Evolutionary conservation across 2,888 invertebrate species (phyloP).

Genomic region (Apodemia hepburni): DNA sequence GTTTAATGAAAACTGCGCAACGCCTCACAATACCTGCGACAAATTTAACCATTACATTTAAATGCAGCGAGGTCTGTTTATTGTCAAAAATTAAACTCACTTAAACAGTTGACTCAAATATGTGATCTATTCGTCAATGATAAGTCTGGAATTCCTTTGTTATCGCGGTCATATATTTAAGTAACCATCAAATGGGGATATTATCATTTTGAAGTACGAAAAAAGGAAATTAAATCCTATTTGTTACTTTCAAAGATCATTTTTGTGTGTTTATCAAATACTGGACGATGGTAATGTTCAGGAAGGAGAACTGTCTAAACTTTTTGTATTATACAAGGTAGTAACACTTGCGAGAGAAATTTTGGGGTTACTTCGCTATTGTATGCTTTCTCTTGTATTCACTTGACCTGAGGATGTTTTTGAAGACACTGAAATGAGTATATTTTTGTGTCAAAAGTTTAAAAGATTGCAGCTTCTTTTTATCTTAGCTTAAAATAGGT

Average conservation of each 20-base stretch:
- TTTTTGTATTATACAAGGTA: slow-evolving; percentile 39
- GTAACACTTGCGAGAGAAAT: slow-evolving; percentile 29
- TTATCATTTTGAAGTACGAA: slow-evolving; percentile 38
- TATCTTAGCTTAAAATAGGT: too few species aligned
- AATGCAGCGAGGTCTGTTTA: slow-evolving; percentile 54
- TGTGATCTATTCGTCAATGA: background rate
- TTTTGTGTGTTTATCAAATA: slow-evolving; percentile 35
- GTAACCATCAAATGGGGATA: slow-evolving; percentile 54
- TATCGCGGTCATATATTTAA: slow-evolving; percentile 33
- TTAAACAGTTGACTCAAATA: background rate
- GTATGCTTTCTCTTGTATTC: slow-evolving; percentile 21
- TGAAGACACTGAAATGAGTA: background rate
- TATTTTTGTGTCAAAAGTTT: too few species aligned
- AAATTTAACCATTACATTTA: slow-evolving; percentile 63
- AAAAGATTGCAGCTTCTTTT: too few species aligned
- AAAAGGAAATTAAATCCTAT: slow-evolving; percentile 30
- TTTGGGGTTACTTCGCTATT: slow-evolving; percentile 35
- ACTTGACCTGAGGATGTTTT: slow-evolving; percentile 34
- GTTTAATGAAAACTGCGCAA: slow-evolving; percentile 21
- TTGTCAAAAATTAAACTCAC: slow-evolving; percentile 51
- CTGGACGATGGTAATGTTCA: slow-evolving; percentile 52
- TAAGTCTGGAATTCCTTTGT: background rate
- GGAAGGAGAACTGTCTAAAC: slow-evolving; percentile 50
- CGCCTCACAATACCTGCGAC: slow-evolving; percentile 31
- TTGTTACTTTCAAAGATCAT: slow-evolving; percentile 35